Evolutionary conservation across 1,140 invertebrate genomes (phyloP), one percentile per base, ranked within the genome.

Genomic region (Ectropis grisescens): DNA sequence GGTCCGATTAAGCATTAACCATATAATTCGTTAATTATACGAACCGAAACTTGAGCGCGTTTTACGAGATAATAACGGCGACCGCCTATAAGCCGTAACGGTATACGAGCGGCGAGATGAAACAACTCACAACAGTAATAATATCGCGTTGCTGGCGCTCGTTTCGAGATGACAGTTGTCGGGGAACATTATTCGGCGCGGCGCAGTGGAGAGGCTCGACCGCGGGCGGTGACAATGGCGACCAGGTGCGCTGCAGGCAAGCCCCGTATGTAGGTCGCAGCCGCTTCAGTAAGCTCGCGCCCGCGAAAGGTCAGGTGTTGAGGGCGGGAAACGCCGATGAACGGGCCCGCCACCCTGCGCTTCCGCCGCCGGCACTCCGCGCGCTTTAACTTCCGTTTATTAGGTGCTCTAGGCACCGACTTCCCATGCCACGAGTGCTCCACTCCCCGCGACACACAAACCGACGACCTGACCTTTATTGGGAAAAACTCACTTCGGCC

Each of bases 261-360:
- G 24, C 16, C 3, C 8, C 42, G 52, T 61, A 74, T 74, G 55
- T 78, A 80, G 75, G 71, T 80, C 71, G 60, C 48, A 47, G 47
- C 54, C 65, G 72, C 69, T 67, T 67, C 66, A 68, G 52, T 68
- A 69, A 71, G 67, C 67, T 71, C 56, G 62, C 57, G 65, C 50
- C 38, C 58, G 55, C 50, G 48, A 68, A 68, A 71, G 67, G 62
- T 69, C 62, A 80, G 71, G 75, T 72, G 67, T 72, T 74, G 58
- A 68, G 69, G 69, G 62, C 60, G 68, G 69, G 67, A 75, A 76
- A 68, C 58, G 56, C 46, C 60, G 69, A 59, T 55, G 59, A 62
- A 58, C 49, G 47, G 56, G 49, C 49, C 39, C 52, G 36, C 50
- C 42, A 43, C 53, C 41, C 49, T 45, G 36, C 29, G 37, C 33